A percentile compares a stretch with the other conserved stretches of the same genome.
Evolutionary conservation across 1,140 invertebrate genomes (phyloP).

Genomic region (Rhizoglyphus robini): DNA sequence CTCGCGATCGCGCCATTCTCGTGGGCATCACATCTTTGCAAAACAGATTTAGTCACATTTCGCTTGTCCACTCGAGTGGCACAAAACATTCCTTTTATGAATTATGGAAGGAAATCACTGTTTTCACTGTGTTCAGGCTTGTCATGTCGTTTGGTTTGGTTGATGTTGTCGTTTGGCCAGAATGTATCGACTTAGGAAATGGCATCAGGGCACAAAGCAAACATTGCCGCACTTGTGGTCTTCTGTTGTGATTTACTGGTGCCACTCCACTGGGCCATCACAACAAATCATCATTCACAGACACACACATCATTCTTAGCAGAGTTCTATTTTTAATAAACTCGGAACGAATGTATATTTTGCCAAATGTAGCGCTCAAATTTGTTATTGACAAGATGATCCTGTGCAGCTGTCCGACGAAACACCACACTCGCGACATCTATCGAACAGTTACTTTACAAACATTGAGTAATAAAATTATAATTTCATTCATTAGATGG

Average conservation of each 20-base stretch:
- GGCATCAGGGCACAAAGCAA: neutral
- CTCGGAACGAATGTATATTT: no score
- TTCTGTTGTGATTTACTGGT: neutral
- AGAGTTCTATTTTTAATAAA: no score
- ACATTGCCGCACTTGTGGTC: neutral
- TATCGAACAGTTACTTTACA: no score
- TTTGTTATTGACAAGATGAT: no score
- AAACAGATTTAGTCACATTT: no score
- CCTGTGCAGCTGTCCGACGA: no score
- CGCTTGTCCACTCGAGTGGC: neutral
- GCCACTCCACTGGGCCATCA: neutral
- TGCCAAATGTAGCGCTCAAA: no score
- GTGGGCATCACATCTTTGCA: neutral
- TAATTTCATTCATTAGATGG: neutral
- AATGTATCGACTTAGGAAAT: slow-evolving; percentile 10
- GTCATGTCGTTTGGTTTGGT: neutral
- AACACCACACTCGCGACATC: no score
- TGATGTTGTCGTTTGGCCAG: neutral
- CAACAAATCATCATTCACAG: neutral
- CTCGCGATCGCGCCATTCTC: neutral
- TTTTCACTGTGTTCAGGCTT: neutral
- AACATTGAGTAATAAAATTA: neutral
- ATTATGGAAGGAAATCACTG: neutral
- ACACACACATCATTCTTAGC: neutral
- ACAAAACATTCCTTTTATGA: neutral